Evolutionary conservation across 2,888 invertebrate genomes (phyloP), one percentile per base, ranked within the genome.

Genomic region (Ectemnius continuus): DNA sequence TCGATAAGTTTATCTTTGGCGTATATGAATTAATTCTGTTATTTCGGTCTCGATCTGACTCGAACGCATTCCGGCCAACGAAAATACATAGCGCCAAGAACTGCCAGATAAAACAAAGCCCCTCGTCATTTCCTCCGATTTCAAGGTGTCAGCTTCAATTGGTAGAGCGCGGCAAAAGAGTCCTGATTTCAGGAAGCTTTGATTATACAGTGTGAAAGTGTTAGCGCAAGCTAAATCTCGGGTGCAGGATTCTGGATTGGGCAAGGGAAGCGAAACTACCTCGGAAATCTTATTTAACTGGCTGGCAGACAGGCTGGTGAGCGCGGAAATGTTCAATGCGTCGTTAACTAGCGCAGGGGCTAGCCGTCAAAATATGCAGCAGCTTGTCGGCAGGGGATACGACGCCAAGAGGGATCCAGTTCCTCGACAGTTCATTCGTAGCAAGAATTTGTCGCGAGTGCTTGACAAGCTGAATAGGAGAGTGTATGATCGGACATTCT

Each of bases 391-490:
- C 23, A 23, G 23, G 23, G 26, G 58, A 45, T n/a, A 46, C 57
- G 47, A 58, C 61, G 59, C 63, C 73, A 71, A 73, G 66, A 73
- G 68, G 73, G 23, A 23, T 23, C 23, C 3, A 76, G 61, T 77
- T 73, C 68, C 52, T 26, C 45, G 64, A 61, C 68, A 76, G 77
- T 76, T 83, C 77, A 76, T 72, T 70, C 68, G 75, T 46, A 60
- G 76, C 75, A 78, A 83, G 74, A 74, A 84, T 80, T 73, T 61
- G 26, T 36, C 52, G 46, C 74, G 74, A 74, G 60, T 58, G 23
- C 3, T 3, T 23, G 23, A 23, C 23, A 23, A 23, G 23, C 3
- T 2, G 23, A 23, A 23, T 23, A 23, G 23, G 23, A 23, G 23
- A 23, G 23, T 23, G 23, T 23, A 2, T 2, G 23, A 23, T 23